Evolutionary conservation across 2,888 invertebrate species (phyloP), one percentile per base, ranked within the genome.

Genomic region (Disparrhopalites patrizii): DNA sequence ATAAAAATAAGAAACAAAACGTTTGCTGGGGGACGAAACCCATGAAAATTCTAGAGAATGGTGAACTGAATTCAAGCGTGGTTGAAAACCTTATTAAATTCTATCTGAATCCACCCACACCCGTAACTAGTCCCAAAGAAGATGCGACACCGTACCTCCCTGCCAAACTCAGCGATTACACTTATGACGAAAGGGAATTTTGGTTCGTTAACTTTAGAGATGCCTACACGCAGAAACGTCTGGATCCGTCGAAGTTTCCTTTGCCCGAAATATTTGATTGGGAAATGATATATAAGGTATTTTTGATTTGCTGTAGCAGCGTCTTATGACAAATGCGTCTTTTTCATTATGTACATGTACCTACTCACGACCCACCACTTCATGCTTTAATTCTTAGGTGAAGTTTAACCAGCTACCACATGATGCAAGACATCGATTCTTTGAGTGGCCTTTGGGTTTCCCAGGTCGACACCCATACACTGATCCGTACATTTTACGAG

Each of bases 11-110:
- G 0, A 85, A 85, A 73, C 82, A 85, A 56, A 96, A 96, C 78
- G 77, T 92, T 40, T 91, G 92, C 77, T 93, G 90, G 85, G 85
- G 87, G 10, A 87, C 88, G 1, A 82, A 84, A 56, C 85, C 88
- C 38, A 77, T 87, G 76, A 85, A 87, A 72, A 81, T 96, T 1
- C 89, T 91, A 15, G 81, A 81, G 28, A 62, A 64, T n/a, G 69
- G 68, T 7, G 61, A 69, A 27, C 55, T 75, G 50, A 93, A 95
- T 80, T 88, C 90, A 58, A 85, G 87, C 60, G 88, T 90, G 0
- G 78, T 95, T 30, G 87, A 85, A 77, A 82, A 83, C 76, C 79
- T 96, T 27, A 77, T 94, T 0, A 85, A 87, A 72, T 86, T 89
- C 76, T 91, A 94, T 76, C 78, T 85, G 7, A 90, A 90, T 79